These are phyloP conservation scores for Ceryle rudis DNA, from an alignment of 2,797 vertebrate genomes.

Conservation along the genomic window DNA sequence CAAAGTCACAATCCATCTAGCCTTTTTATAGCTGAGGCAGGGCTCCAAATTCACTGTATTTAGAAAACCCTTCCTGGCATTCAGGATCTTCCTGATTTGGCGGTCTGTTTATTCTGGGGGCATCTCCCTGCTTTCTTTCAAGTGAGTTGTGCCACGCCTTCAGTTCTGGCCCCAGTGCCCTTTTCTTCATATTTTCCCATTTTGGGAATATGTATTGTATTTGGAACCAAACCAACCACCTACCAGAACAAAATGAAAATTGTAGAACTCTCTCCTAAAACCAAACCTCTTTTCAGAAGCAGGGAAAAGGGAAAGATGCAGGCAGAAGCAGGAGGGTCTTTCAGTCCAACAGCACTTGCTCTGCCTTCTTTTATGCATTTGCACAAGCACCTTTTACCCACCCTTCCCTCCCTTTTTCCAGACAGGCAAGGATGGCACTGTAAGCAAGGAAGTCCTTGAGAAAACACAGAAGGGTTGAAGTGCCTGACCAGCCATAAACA, in stretches of 20 bases:
- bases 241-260: background rate
- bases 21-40: conserved; percentile 3
- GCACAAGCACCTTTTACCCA: background rate
- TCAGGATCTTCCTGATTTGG: background rate
- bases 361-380: background rate
- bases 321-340: background rate
- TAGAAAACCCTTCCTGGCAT: background rate
- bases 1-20: background rate
- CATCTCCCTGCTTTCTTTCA: background rate
- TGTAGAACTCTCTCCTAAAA: background rate
- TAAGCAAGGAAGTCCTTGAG: background rate
- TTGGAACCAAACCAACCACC: background rate
- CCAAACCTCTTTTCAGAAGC: background rate
- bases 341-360: background rate
- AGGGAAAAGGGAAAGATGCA: background rate
- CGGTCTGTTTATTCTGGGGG: background rate
- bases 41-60: background rate
- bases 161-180: background rate
- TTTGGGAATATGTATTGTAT: background rate
- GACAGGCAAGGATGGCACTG: background rate
- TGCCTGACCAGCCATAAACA: background rate
- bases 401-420: background rate
- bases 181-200: background rate
- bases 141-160: background rate
- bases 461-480: background rate